These are phyloP conservation scores for Macrotis lagotis DNA, from an alignment of 2,113 vertebrate species.

Conservation along the genomic window DNA sequence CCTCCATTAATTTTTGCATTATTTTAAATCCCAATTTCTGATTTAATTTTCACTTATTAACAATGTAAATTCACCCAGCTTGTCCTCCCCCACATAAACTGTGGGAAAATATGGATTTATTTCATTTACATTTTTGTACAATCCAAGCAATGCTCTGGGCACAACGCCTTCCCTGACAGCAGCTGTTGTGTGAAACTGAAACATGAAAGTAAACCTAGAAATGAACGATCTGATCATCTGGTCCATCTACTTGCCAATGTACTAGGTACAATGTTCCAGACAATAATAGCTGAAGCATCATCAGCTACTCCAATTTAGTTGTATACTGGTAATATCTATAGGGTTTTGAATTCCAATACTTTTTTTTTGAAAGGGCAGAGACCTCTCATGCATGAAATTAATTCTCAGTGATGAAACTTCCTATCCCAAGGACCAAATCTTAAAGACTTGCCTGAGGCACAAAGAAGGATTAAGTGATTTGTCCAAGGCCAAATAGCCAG, in stretches of 20 bases:
- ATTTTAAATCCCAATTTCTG: not conserved
- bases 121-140: conserved; percentile 60
- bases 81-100: conserved; percentile 36
- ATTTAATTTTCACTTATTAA: conserved; percentile 43
- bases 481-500: not conserved
- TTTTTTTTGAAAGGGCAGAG: not conserved
- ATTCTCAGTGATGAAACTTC: not conserved
- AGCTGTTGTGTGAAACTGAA: conserved; percentile 81
- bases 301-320: conserved; percentile 50
- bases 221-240: conserved; percentile 67
- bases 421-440: not conserved
- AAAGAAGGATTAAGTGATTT: not conserved
- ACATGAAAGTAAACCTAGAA: conserved; percentile 62
- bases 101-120: conserved; percentile 25
- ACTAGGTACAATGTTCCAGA: conserved; percentile 52
- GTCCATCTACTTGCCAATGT: conserved; percentile 56
- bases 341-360: not conserved
- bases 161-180: conserved; percentile 75
- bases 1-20: not conserved
- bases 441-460: not conserved
- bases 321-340: conserved; percentile 18
- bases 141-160: conserved; percentile 54
- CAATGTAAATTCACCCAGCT: conserved; percentile 10
- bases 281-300: conserved; percentile 54
- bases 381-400: not conserved